Percentiles rank a stretch among this genome's conserved stretches.
These are phyloP conservation scores for Drosophila quasianomalipes DNA, from an alignment of 2,888 invertebrate species.

Conservation along the genomic window DNA sequence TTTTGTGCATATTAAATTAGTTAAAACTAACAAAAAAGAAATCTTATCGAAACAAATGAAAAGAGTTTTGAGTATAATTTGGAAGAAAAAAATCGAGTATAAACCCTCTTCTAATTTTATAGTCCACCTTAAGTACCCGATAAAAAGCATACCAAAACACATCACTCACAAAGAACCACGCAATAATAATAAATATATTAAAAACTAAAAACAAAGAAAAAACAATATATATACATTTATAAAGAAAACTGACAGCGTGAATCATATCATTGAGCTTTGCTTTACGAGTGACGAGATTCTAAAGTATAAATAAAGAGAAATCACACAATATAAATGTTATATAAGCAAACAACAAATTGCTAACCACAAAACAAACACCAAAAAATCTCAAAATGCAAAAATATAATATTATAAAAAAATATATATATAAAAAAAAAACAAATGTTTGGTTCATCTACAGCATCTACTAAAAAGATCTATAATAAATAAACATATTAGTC, in stretches of 20 bases:
- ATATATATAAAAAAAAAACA: conserved; percentile 8
- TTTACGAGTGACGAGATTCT: conserved; percentile 67
- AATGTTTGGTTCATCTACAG: conserved; percentile 41
- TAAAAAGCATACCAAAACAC: conserved; percentile 27
- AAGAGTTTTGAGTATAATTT: conserved; percentile 19
- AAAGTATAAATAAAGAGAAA: conserved; percentile 51
- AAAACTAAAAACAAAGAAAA: background rate
- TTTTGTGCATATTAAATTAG: conserved; percentile 20
- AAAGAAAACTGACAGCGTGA: conserved; percentile 47
- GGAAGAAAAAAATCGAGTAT: background rate
- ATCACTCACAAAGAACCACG: conserved; percentile 31
- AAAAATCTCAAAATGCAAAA: conserved; percentile 24
- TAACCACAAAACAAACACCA: conserved; percentile 33
- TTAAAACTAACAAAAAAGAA: conserved; percentile 24
- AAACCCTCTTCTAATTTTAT: conserved; percentile 15
- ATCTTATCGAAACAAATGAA: conserved; percentile 7
- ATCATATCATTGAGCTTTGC: conserved; percentile 83
- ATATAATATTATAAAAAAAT: conserved; percentile 18
- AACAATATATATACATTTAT: conserved; percentile 17
- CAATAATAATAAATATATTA: conserved; percentile 15
- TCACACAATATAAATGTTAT: conserved; percentile 55
- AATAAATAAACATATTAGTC: conserved; percentile 30
- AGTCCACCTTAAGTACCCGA: conserved; percentile 9
- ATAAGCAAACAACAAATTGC: conserved; percentile 30
- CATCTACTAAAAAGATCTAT: conserved; percentile 21